A percentile compares a stretch with the other conserved stretches of the same genome.
Evolutionary conservation across 2,797 vertebrate genomes (phyloP).

Genomic region (Labeo calbasu): DNA sequence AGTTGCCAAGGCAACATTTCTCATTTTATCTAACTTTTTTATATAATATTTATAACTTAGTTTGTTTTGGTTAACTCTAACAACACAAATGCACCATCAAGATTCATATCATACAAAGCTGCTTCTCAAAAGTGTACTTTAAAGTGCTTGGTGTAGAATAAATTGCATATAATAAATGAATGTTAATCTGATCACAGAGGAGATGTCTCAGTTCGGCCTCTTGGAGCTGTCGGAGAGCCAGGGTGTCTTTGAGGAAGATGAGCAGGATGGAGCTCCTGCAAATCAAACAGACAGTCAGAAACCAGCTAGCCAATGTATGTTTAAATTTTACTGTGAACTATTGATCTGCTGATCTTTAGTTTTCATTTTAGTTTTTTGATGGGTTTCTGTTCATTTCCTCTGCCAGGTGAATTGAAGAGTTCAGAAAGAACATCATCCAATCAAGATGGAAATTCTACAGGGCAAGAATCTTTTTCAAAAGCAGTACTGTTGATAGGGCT

Average conservation of each 20-base stretch:
- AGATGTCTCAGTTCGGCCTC: constrained; percentile 83
- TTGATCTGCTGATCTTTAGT: neutral
- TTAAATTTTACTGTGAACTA: neutral
- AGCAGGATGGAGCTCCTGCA: constrained; percentile 37
- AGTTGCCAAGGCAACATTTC: neutral
- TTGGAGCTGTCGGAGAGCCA: constrained; percentile 92
- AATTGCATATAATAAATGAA: neutral
- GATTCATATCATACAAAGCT: neutral
- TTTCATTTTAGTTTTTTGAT: neutral
- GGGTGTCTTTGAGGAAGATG: constrained; percentile 73
- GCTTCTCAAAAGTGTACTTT: neutral
- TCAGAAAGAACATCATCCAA: constrained; percentile 56
- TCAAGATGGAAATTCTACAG: constrained; percentile 65
- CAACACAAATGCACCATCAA: neutral
- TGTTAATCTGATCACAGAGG: constrained; percentile 73
- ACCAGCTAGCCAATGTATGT: constrained; percentile 52
- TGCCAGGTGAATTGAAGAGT: constrained; percentile 62
- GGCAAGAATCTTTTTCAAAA: constrained; percentile 58
- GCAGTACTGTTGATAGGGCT: neutral
- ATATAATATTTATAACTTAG: neutral
- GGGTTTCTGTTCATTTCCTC: neutral
- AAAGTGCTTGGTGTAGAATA: neutral
- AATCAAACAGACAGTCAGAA: constrained; percentile 61
- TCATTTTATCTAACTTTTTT: neutral
- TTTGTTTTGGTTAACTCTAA: neutral